Base-by-base conservation (phyloP, 2,888 invertebrate genomes). In the Leptopilina myrica region DNA sequence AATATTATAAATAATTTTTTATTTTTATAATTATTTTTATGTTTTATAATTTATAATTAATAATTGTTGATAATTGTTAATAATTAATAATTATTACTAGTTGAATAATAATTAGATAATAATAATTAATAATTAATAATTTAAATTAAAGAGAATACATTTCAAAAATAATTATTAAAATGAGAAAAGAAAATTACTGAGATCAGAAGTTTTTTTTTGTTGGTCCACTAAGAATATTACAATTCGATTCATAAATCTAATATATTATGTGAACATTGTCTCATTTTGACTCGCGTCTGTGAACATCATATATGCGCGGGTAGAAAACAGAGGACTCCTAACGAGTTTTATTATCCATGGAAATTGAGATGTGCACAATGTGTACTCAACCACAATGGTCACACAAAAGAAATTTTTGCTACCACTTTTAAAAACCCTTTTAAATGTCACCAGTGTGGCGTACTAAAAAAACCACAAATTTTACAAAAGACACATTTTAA, bases 281-380 rank as follows among this genome's bases (percentile, higher is more conserved):
- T 46, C 67, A 67, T 67, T 49, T 46, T 26, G 26, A 26, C 12
- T 14, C 14, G 20, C 20, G 67, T 67, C 67, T 49, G 0, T 8
- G 20, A 11, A 67, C 67, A 33, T 33, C 67, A 12, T 49, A 67
- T 67, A 67, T 20, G 67, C 43, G 7, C 43, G 33, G 33, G 33
- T 12, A 67, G 49, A 67, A 67, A 67, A 49, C 49, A 67, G 67
- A 67, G 67, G 26, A 33, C 20, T 67, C 9, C 67, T 67, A 67
- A 67, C 49, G 67, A 67, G 67, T 67, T 67, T 67, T 67, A 67
- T 67, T 49, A 49, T 67, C 49, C 49, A 67, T 67, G 67, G 20
- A 67, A 67, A 67, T 67, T 49, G 49, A 67, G 67, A 67, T 46
- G 46, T 49, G 62, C 62, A 62, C 62, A 62, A 62, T 62, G 62